Base-by-base conservation (phyloP, 2,113 vertebrate species). In the Corapipo altera region DNA sequence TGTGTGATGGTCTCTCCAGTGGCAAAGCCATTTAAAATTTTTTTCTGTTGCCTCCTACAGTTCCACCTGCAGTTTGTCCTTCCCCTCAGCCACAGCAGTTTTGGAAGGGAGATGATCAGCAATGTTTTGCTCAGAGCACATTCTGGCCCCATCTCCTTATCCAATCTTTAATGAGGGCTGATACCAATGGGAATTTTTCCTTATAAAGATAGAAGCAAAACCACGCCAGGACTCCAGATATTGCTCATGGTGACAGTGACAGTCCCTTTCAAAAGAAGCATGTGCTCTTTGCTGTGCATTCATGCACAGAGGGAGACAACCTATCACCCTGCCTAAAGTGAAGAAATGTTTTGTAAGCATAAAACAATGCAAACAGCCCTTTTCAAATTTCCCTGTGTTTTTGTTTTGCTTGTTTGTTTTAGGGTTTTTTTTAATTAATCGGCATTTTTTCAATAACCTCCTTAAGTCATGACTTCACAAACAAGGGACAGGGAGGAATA, bases 381-480 rank as follows among this genome's bases (percentile, higher is more conserved):
- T 77, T 81, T 30, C 20, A 64, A 67, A 66, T 61, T 76, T 78
- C 15, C 64, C 7, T 4, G 24, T 11, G 6, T 15, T 4, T 43
- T 72, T 51, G 3, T 17, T 24, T 19, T 16, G 33, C 6, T 49
- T 55, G 8, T 6, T 46, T 23, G 18, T 7, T 46, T 57, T 39
- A 46, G 9, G n/a, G n/a, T 44, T 13, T 18, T 24, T 21, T 17
- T 21, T 41, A n/a, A n/a, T 41, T 14, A 21, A 22, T 58, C 51
- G 74, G 19, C 8, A 19, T 48, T 78, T 74, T 43, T 84, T 46
- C 33, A 49, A n/a, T 76, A 20, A 17, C 19, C 3, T 74, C 23
- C 35, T 90, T 94, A 83, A 94, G 37, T 23, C 20, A 54, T 62
- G 26, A 77, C 27, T 86, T 93, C 23, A 58, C 8, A 33, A 85